These are phyloP conservation scores for Zoroaster sp. DNA, from an alignment of 53 echinoderm and acorn worm genomes.

Conservation along the genomic window DNA sequence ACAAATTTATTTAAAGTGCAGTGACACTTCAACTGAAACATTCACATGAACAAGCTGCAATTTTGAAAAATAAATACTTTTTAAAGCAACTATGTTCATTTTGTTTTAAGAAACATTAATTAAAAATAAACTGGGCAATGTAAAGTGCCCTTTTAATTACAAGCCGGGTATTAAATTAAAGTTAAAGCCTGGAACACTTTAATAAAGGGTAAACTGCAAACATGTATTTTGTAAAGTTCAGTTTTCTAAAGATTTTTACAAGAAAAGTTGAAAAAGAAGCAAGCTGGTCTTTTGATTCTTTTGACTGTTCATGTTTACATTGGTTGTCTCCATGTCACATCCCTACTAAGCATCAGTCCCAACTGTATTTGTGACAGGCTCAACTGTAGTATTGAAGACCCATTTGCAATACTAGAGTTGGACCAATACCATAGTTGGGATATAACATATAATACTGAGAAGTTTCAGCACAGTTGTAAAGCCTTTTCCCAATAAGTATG, in stretches of 20 bases:
- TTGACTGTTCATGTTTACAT: background rate
- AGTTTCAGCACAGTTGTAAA: no score
- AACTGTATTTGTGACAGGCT: no score
- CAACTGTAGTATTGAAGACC: no score
- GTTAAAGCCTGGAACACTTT: constrained; percentile 6
- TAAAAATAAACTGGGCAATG: background rate
- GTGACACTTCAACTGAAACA: no score
- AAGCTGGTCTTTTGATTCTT: background rate
- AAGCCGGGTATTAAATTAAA: background rate
- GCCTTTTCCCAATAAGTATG: no score
- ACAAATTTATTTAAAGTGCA: constrained; percentile 1
- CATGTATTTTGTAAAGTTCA: constrained; percentile 4
- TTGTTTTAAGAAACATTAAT: background rate
- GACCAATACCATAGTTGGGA: no score
- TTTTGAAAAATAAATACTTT: background rate
- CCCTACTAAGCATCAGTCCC: no score
- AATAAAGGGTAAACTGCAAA: background rate
- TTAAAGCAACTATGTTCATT: background rate
- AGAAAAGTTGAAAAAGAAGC: constrained; percentile 31
- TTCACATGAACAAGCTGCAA: background rate
- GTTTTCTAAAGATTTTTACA: constrained; percentile 14
- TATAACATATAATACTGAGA: no score
- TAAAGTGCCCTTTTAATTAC: background rate
- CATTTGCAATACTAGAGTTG: no score
- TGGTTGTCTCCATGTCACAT: no score